Evolutionary conservation across 2,113 vertebrate genomes (phyloP), one percentile per base, ranked within the genome.

Genomic region (Epinephelus cyanopodus): DNA sequence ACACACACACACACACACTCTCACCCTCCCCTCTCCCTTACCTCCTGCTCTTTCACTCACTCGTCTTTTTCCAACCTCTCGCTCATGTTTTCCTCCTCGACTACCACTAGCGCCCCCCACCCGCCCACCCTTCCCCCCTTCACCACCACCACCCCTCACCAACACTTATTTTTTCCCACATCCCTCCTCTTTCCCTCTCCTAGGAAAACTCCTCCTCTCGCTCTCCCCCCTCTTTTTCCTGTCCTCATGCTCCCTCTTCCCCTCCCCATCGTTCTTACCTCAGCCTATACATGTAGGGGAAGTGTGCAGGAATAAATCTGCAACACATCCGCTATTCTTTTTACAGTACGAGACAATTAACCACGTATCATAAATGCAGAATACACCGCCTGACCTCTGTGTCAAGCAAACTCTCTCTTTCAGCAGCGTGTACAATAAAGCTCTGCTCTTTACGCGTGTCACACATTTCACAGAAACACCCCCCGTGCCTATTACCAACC

Each of bases 71-170:
- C 85, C 83, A 80, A 87, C 73, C 82, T 87, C 85, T 87, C 79
- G 63, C 89, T 89, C 86, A 83, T 92, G 91, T 90, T 86, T 91
- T 91, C 87, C 89, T 88, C 78, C 82, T 66, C 61, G 7, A 56
- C 85, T 79, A 89, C 88, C 45, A 50, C 87, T 57, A 37, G 68
- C 74, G 21, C 19, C 50, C 71, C 48, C 21, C 60, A 13, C 57
- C 5, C 23, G 2, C 14, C 21, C 9, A 9, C 19, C 77, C 60
- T 6, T 6, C 65, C 39, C 29, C 48, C 74, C 63, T 12, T 15
- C 17, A 19, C n/a, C 45, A 10, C 52, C 72, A 45, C 78, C 42
- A 42, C 21, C 68, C 69, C 54, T 72, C 57, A 25, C 63, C 85
- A 82, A 75, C 84, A 82, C 81, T 82, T 87, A 84, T 90, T 86